Evolutionary conservation across 2,888 invertebrate species (phyloP), one percentile per base, ranked within the genome.

Genomic region (Ornithoptera alexandrae): DNA sequence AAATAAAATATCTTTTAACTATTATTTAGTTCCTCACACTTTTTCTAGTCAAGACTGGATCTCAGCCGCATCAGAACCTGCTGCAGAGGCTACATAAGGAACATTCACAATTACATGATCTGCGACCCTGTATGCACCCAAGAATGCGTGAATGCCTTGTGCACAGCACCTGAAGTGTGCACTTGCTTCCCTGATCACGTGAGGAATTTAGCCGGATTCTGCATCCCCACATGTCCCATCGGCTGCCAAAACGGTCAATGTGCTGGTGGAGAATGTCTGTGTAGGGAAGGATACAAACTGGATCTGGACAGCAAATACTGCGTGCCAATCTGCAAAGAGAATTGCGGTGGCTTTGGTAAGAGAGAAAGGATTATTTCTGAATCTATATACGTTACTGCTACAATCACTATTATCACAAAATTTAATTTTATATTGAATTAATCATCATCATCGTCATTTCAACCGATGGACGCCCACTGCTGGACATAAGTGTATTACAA

Each of bases 161-260:
- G 95, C 84, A 93, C 93, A 0, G 94, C 94, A 0, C 95, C 95
- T 0, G 94, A 95, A 36, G 90, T 92, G 0, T 95, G 96, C 88
- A 88, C 90, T 8, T 95, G 96, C 81, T 93, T 92, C 76, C 89
- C 93, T 10, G 95, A 95, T 61, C 94, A 93, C 76, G 92, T 94
- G 39, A 93, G 90, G 76, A 94, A 94, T 73, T 76, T 86, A 20
- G 92, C 80, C 10, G 93, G 88, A 1, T 83, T 90, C 70, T 96
- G 96, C 74, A 87, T 95, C 0, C 92, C 95, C 2, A 95, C 95
- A 0, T 96, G 96, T 70, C 95, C 95, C 0, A 93, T 95, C 24
- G 94, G 94, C 0, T 96, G 96, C 75, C 92, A 94, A 72, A 94
- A 96, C 73, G 96, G 96, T 0, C 89, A 93, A 2, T 96, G 96